Evolutionary conservation across 2,888 invertebrate genomes (phyloP).

Genomic region (Sphecodes monilicornis): DNA sequence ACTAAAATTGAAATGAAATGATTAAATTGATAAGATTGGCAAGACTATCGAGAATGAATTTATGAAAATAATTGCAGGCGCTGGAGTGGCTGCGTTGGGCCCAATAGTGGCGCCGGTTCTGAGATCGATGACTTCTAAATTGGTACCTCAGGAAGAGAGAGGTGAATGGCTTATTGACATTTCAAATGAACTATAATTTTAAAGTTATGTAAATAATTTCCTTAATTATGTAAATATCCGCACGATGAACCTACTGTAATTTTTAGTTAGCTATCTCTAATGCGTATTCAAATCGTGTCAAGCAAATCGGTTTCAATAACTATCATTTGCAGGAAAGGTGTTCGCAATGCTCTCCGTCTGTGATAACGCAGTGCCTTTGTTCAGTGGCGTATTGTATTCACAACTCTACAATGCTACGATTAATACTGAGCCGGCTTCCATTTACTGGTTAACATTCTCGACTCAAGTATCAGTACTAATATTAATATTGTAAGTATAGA

Average conservation of each 20-base stretch:
- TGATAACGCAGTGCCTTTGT: constrained; percentile 91
- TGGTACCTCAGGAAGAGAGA: constrained; percentile 89
- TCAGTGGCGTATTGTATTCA: constrained; percentile 90
- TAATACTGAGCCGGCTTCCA: constrained; percentile 86
- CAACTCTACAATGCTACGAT: constrained; percentile 90
- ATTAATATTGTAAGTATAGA: constrained; percentile 89
- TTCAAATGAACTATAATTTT: background rate
- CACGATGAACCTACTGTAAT: too few species aligned
- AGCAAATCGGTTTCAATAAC: background rate
- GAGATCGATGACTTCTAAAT: constrained; percentile 93
- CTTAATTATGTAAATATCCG: too few species aligned
- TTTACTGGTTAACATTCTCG: constrained; percentile 90
- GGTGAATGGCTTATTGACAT: constrained; percentile 84
- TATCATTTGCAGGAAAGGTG: constrained; percentile 87
- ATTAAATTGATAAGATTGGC: background rate
- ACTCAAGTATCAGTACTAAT: constrained; percentile 89
- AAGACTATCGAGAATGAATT: background rate
- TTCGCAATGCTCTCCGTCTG: constrained; percentile 92
- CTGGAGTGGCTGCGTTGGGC: constrained; percentile 90
- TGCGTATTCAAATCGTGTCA: background rate
- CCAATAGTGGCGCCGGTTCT: constrained; percentile 92
- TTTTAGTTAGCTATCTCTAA: background rate
- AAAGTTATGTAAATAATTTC: too few species aligned
- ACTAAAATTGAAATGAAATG: constrained; percentile 26
- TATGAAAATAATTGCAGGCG: constrained; percentile 85